Conservation (phyloP, 2,888 invertebrate genomes). For the Amphipoea lucens region DNA sequence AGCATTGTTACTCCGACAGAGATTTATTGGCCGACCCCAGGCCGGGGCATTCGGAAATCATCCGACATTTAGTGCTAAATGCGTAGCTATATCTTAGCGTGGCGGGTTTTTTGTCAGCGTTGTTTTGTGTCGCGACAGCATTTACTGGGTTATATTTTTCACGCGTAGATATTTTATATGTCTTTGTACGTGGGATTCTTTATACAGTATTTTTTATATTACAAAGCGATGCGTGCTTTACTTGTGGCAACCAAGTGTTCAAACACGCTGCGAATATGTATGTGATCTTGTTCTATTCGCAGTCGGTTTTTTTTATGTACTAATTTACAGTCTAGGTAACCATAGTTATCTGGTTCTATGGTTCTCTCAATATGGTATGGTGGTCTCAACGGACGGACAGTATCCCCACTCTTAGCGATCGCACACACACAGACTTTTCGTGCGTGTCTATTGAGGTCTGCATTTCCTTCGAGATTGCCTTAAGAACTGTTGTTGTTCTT, state of each 20-base stretch:
- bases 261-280: too few relatives aligned
- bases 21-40: constrained; percentile 59
- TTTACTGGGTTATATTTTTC: background rate
- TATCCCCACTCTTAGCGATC: background rate
- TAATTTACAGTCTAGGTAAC: background rate
- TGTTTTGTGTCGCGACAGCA: too few relatives aligned
- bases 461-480: background rate
- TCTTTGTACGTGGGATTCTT: background rate
- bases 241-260: too few relatives aligned
- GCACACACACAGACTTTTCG: background rate
- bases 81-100: background rate
- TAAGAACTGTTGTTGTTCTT: background rate
- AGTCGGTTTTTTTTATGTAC: background rate
- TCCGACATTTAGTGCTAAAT: constrained; percentile 43
- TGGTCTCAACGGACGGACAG: background rate
- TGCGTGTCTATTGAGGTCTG: background rate
- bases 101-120: background rate
- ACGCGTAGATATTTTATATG: background rate
- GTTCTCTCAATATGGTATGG: too few relatives aligned
- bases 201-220: background rate
- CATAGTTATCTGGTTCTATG: background rate
- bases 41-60: constrained; percentile 56
- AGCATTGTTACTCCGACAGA: constrained; percentile 60
- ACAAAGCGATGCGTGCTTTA: background rate
- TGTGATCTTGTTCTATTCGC: too few relatives aligned